phyloP scores from a whole-genome alignment of 2,888 invertebrate genomes.

The Tenthredo distinguenda region DNA sequence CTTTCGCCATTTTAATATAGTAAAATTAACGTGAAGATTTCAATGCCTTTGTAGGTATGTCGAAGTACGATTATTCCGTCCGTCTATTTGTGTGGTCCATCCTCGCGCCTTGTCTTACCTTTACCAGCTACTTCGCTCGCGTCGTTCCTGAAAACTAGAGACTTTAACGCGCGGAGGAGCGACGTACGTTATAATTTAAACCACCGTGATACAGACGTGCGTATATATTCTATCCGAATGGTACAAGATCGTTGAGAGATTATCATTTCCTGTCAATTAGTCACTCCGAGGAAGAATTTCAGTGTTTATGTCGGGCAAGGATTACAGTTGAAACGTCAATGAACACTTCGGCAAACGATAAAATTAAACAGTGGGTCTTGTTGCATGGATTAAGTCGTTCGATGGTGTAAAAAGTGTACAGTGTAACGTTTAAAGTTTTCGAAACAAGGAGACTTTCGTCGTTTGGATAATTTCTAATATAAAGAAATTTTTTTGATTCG shows the following conservation, averaged over 20 bases:
- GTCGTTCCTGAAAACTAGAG: neutral
- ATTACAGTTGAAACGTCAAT: neutral
- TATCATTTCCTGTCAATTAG: neutral
- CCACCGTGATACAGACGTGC: neutral
- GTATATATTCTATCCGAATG: neutral
- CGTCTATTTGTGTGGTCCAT: constrained; percentile 47
- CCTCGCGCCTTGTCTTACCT: neutral
- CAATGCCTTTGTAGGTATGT: neutral
- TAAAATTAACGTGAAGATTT: neutral
- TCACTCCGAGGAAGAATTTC: too few species aligned
- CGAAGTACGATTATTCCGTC: neutral
- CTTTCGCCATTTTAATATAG: neutral
- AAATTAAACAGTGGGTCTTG: neutral
- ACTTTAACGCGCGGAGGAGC: constrained; percentile 28
- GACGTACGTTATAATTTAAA: neutral
- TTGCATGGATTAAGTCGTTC: neutral
- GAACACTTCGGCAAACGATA: neutral
- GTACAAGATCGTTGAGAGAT: neutral
- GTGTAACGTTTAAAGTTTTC: neutral
- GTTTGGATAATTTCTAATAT: too few species aligned
- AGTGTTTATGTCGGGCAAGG: neutral
- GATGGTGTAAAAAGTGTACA: neutral
- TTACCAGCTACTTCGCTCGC: neutral
- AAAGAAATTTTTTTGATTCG: too few species aligned
- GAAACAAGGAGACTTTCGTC: neutral